Conservation (phyloP, 2,888 invertebrate species). For the Meiosimyza decipiens region DNA sequence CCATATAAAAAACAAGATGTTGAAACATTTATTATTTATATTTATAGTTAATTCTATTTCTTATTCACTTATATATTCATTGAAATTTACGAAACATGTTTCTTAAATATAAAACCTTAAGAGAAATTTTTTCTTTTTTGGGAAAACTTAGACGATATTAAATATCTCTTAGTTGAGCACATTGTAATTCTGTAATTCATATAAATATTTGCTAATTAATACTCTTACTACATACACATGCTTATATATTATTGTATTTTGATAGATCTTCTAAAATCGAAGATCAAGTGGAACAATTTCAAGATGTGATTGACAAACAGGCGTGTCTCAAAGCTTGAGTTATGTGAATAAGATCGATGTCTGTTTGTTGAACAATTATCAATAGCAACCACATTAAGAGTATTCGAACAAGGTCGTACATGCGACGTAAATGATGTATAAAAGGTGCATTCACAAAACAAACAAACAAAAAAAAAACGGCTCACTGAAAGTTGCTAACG, state of each 20-base stretch:
- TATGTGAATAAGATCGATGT: too few species aligned
- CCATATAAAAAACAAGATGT: constrained; percentile 38
- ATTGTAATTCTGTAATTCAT: neutral
- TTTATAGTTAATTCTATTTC: neutral
- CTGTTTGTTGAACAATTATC: too few species aligned
- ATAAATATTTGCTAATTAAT: constrained; percentile 18
- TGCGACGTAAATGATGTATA: too few species aligned
- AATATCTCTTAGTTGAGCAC: constrained; percentile 20
- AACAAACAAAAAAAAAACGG: too few species aligned
- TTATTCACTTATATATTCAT: constrained; percentile 5
- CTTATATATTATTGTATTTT: neutral
- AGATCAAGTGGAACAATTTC: too few species aligned
- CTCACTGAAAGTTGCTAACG: too few species aligned
- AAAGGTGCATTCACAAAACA: too few species aligned
- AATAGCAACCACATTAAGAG: too few species aligned
- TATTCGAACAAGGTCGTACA: too few species aligned
- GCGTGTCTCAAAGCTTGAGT: neutral
- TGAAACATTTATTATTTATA: constrained; percentile 30
- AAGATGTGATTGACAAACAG: too few species aligned
- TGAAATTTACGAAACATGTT: neutral
- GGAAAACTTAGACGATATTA: constrained; percentile 7
- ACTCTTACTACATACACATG: too few species aligned
- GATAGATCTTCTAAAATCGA: neutral
- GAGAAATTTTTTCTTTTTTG: neutral
- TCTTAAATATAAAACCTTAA: too few species aligned